These are phyloP conservation scores for Dascyllus trimaculatus DNA, from an alignment of 2,113 vertebrate species.

Conservation along the genomic window DNA sequence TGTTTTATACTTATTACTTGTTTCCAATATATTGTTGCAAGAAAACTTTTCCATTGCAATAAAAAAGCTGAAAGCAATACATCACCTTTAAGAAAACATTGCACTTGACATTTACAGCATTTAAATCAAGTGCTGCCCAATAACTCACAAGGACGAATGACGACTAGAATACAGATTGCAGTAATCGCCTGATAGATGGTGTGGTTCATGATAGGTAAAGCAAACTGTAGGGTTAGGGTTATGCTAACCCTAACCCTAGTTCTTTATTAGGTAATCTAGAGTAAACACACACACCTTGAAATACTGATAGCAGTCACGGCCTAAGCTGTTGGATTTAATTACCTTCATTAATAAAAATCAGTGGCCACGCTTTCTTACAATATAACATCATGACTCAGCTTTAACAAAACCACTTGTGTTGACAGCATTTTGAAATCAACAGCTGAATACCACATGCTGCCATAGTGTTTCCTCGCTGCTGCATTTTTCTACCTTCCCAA, in stretches of 20 bases:
- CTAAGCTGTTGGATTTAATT: neutral
- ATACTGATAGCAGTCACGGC: neutral
- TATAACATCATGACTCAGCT: too few species aligned
- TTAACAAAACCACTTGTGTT: neutral
- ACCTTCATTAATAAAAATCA: too few species aligned
- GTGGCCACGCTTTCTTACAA: too few species aligned
- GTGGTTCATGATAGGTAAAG: neutral
- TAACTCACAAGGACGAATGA: neutral
- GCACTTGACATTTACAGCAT: neutral
- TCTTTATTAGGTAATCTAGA: slow-evolving; percentile 39
- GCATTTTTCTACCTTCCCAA: neutral
- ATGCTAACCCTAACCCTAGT: too few species aligned
- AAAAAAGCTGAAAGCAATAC: too few species aligned
- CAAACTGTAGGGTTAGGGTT: too few species aligned
- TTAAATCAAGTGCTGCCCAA: slow-evolving; percentile 17
- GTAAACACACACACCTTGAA: slow-evolving; percentile 36
- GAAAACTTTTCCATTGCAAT: too few species aligned
- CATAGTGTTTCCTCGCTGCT: neutral
- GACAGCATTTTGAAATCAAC: neutral
- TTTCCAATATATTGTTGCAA: too few species aligned
- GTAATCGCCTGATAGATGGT: slow-evolving; percentile 5
- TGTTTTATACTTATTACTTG: too few species aligned
- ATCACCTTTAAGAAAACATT: neutral
- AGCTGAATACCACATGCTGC: neutral
- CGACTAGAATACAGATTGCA: slow-evolving; percentile 7